phyloP scores from a whole-genome alignment of 2,888 invertebrate species.

The Synanthedon myopaeformis region DNA sequence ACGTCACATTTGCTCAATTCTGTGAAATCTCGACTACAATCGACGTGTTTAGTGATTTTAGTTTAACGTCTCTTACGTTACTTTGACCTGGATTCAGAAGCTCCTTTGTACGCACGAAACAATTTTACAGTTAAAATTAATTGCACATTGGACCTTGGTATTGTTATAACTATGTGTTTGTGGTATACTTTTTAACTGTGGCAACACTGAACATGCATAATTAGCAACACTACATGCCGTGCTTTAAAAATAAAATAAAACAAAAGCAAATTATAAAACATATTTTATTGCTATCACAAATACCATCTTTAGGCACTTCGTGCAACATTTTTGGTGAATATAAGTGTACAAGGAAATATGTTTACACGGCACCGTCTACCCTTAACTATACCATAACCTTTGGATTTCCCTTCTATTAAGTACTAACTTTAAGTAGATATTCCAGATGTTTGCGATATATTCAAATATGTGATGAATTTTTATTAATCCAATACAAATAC shows the following conservation, averaged over 20 bases:
- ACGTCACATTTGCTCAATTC: not conserved
- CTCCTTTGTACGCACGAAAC: slow-evolving; percentile 36
- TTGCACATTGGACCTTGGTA: slow-evolving; percentile 58
- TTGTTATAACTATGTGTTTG: not conserved
- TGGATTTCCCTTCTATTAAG: slow-evolving; percentile 56
- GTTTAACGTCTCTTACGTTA: slow-evolving; percentile 39
- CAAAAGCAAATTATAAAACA: slow-evolving; percentile 42
- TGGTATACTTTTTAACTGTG: slow-evolving; percentile 1
- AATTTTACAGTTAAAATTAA: slow-evolving; percentile 17
- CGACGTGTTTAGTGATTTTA: not conserved
- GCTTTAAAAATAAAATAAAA: slow-evolving; percentile 60
- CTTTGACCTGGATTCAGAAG: slow-evolving; percentile 52
- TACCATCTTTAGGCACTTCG: slow-evolving; percentile 33
- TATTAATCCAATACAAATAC: no score
- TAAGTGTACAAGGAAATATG: not conserved
- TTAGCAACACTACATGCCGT: slow-evolving; percentile 39
- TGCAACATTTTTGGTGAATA: slow-evolving; percentile 1
- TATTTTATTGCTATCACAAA: slow-evolving; percentile 59
- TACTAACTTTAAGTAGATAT: slow-evolving; percentile 66
- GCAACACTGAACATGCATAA: slow-evolving; percentile 13
- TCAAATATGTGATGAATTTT: not conserved
- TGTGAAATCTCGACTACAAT: not conserved
- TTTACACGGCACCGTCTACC: not conserved
- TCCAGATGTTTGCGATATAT: slow-evolving; percentile 19
- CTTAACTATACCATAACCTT: slow-evolving; percentile 38